A percentile compares a stretch with the other conserved stretches of the same genome.
These are phyloP conservation scores for Engraulis encrasicolus DNA, from an alignment of 2,113 vertebrate genomes.

Conservation along the genomic window DNA sequence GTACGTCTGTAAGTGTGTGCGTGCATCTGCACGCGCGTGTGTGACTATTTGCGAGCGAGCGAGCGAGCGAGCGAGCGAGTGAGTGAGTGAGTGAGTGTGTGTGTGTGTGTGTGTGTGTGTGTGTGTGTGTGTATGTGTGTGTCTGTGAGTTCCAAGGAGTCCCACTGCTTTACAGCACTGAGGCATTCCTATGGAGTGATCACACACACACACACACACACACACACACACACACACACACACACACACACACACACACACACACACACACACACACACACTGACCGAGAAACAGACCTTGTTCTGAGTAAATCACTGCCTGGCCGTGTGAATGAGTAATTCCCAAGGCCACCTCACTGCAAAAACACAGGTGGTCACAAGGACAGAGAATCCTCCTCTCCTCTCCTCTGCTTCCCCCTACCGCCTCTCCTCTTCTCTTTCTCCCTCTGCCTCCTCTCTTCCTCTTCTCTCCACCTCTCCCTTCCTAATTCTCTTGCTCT, in stretches of 20 bases:
- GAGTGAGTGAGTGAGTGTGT: background rate
- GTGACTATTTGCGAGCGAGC: too few species aligned
- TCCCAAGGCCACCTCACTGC: conserved; percentile 9
- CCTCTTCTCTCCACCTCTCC: background rate
- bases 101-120: conserved; percentile 32
- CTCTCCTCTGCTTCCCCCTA: background rate
- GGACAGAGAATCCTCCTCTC: background rate
- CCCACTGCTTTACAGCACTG: conserved; percentile 38
- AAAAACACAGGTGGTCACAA: conserved; percentile 7
- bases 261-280: background rate
- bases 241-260: background rate
- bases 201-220: background rate
- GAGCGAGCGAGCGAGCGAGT: too few species aligned
- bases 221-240: background rate
- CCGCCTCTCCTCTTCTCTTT: background rate
- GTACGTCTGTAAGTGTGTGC: background rate
- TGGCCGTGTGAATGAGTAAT: conserved; percentile 17
- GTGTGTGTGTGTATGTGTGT: background rate
- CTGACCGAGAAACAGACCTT: background rate
- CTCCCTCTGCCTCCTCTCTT: background rate
- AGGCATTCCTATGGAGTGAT: conserved; percentile 37
- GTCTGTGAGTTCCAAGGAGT: conserved; percentile 15
- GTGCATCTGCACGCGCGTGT: background rate
- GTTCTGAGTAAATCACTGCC: background rate
- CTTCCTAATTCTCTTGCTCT: background rate